A percentile compares a stretch with the other conserved stretches of the same genome.
Evolutionary conservation across 2,113 vertebrate genomes (phyloP).

Genomic region (Scopus umbretta): DNA sequence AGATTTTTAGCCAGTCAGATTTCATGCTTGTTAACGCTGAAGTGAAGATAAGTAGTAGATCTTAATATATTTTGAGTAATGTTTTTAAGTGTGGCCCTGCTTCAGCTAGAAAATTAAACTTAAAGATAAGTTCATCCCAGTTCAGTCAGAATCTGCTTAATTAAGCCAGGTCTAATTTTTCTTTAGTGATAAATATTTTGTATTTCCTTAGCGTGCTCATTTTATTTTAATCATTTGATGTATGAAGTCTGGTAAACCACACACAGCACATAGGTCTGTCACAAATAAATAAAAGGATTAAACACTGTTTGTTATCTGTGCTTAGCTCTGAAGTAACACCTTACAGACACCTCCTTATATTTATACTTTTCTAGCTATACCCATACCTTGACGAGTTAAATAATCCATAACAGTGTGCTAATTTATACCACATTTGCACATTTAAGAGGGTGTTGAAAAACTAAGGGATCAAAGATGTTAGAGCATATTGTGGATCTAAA

Average conservation of each 20-base stretch:
- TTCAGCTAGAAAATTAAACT: neutral
- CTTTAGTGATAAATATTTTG: neutral
- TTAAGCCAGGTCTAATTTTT: neutral
- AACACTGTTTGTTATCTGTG: neutral
- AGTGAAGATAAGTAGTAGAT: neutral
- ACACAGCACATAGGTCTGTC: neutral
- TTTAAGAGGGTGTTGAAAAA: neutral
- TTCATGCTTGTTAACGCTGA: neutral
- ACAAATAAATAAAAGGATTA: neutral
- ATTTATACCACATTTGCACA: neutral
- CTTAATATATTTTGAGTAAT: neutral
- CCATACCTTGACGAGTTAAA: neutral
- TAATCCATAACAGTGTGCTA: neutral
- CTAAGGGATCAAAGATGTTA: neutral
- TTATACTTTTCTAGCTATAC: neutral
- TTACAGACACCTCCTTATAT: neutral
- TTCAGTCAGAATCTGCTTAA: neutral
- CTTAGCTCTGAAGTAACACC: neutral
- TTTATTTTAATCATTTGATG: neutral
- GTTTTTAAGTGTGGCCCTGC: neutral
- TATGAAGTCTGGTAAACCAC: neutral
- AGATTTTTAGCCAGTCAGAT: slow-evolving; percentile 10
- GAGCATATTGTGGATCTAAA: neutral
- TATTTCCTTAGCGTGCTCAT: neutral
- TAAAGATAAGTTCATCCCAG: neutral